Base-by-base conservation (phyloP, 2,797 vertebrate species). In the Manis crassicaudata region DNA sequence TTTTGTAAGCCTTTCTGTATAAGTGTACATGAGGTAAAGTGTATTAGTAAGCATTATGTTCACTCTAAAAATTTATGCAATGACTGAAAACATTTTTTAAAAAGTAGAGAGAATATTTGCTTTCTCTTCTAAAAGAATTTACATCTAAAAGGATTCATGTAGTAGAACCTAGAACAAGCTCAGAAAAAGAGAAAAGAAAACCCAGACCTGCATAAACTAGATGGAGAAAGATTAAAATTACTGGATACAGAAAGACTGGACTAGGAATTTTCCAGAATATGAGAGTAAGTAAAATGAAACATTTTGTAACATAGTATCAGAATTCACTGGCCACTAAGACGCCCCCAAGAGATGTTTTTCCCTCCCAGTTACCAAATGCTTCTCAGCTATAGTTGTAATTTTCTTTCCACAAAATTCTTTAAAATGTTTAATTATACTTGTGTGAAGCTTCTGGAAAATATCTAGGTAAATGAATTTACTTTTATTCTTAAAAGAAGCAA, bases 261-360 rank as follows among this genome's bases (percentile, higher is more conserved):
- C 95, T 97, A 96, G 94, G 63, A 90, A 98, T 97, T 96, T 97
- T 98, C 97, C 97, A 98, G 97, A 98, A 97, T 21, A 27, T 89
- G 50, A 81, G 20, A 91, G 65, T 50, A 95, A 46, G 10, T 56
- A 70, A 95, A 85, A 65, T 72, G 56, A 92, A 89, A 90, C 8
- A 25, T 88, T 46, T 88, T 25, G 46, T 37, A 89, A 75, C 10
- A 63, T 16, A 75, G 23, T 32, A 75, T 70, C 37, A 40, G n/a
- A 80, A 76, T 52, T 79, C 90, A 50, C 1, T 84, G 29, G 29
- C 40, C 93, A 88, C 54, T 81, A 88, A 94, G 62, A 46, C 5
- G 16, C 29, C 21, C 63, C 35, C 5, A 17, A 4, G n/a, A 93
- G 56, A 75, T 20, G 1, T 72, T 63, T 86, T 89, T 73, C 35